Conservation (phyloP, 2,797 vertebrate species). For the Adelosebastes latens region DNA sequence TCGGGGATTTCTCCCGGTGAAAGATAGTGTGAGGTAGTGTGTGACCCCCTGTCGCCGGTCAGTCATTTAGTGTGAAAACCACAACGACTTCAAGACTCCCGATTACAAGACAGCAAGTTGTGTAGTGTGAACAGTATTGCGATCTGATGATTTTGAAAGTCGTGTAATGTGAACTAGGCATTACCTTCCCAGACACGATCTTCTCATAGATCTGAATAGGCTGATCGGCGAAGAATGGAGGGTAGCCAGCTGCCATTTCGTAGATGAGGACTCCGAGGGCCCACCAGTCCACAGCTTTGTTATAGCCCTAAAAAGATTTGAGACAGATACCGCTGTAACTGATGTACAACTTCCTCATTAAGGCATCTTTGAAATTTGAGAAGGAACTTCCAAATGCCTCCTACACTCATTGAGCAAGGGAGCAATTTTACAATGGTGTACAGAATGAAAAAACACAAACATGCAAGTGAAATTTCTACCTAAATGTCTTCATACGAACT, state of each 20-base stretch:
- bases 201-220: constrained; percentile 99
- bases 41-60: too few species aligned
- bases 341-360: background rate
- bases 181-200: constrained; percentile 97
- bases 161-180: too few species aligned
- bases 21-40: too few species aligned
- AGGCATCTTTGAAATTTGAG: background rate
- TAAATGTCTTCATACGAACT: background rate
- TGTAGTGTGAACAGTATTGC: too few species aligned
- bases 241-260: constrained; percentile 99
- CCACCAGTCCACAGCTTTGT: constrained; percentile 99
- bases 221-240: constrained; percentile 98
- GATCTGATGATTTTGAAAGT: too few species aligned
- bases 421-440: background rate
- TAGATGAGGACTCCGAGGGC: constrained; percentile 98
- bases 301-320: constrained; percentile 90
- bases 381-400: background rate
- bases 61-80: too few species aligned
- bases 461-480: background rate
- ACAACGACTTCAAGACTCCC: too few species aligned
- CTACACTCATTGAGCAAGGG: background rate
- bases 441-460: background rate
- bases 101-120: too few species aligned
- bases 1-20: too few species aligned
- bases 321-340: background rate